A percentile compares a stretch with the other conserved stretches of the same genome.
phyloP scores from a whole-genome alignment of 2,888 invertebrate genomes.

The Ommatoiulus sabulosus region DNA sequence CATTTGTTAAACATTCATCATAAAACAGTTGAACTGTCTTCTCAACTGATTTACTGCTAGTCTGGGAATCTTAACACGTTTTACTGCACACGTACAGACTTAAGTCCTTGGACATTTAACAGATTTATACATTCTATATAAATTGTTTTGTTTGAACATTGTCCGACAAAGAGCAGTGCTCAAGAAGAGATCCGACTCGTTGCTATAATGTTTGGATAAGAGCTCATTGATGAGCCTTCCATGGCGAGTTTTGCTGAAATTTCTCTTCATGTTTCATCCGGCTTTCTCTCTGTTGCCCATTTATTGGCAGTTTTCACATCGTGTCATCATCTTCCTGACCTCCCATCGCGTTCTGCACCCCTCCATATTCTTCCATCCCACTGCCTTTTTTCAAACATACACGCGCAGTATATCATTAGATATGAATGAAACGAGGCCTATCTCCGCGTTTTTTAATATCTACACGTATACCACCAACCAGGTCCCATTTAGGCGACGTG shows the following conservation, averaged over 20 bases:
- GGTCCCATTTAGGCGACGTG: neutral
- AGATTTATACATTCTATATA: too few relatives aligned
- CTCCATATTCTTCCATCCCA: neutral
- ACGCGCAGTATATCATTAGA: neutral
- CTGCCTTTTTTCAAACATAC: conserved; percentile 9
- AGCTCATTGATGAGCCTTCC: too few relatives aligned
- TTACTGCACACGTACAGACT: too few relatives aligned
- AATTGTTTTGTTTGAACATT: too few relatives aligned
- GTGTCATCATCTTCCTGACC: conserved; percentile 20
- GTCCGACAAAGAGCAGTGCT: too few relatives aligned
- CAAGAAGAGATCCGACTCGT: too few relatives aligned
- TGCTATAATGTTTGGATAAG: too few relatives aligned
- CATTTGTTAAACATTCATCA: too few relatives aligned
- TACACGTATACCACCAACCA: neutral
- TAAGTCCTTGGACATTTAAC: too few relatives aligned
- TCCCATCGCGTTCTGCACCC: neutral
- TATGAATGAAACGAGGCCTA: conserved; percentile 5
- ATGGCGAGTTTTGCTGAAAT: neutral
- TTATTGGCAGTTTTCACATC: conserved; percentile 28
- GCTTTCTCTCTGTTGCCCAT: conserved; percentile 17
- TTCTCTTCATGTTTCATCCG: neutral
- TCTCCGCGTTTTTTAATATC: neutral
- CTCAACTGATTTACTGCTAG: too few relatives aligned
- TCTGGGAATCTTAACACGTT: too few relatives aligned
- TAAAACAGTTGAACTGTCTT: too few relatives aligned